Evolutionary conservation across 1,140 invertebrate species (phyloP).

Genomic region (Wiebesia pumilae): DNA sequence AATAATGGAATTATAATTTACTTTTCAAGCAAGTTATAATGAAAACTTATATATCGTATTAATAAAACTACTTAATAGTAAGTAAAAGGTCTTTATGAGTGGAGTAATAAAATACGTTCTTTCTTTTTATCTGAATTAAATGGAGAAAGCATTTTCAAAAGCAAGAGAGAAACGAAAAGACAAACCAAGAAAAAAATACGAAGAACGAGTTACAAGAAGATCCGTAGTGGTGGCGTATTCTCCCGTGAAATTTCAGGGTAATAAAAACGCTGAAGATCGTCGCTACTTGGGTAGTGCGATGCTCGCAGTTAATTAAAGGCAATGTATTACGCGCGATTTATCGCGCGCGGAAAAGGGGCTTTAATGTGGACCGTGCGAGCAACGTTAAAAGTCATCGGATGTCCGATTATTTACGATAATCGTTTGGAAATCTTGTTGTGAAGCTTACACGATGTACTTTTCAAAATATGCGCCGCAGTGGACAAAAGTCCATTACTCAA

Average conservation of each 20-base stretch:
- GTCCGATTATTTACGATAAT: conserved; percentile 51
- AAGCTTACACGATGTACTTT: conserved; percentile 33
- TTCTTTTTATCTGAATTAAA: background rate
- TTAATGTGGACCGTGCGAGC: conserved; percentile 36
- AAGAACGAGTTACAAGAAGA: background rate
- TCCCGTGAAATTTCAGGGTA: conserved; percentile 37
- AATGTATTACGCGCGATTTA: conserved; percentile 52
- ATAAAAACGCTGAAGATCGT: conserved; percentile 20
- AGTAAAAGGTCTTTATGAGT: background rate
- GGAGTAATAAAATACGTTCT: background rate
- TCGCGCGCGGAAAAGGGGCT: conserved; percentile 28
- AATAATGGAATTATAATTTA: background rate
- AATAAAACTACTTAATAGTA: background rate
- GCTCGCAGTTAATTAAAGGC: conserved; percentile 51
- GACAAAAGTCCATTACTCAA: conserved; percentile 39
- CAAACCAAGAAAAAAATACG: background rate
- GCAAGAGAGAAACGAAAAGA: background rate
- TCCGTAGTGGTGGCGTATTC: background rate
- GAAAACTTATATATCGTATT: background rate
- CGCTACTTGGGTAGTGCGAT: background rate
- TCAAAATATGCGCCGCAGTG: conserved; percentile 24
- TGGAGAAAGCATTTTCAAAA: background rate
- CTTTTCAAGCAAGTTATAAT: background rate
- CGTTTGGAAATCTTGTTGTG: conserved; percentile 51
- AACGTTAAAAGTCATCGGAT: conserved; percentile 41